Base-by-base conservation (phyloP, 2,113 vertebrate genomes). In the Ivindomyrus marchei region DNA sequence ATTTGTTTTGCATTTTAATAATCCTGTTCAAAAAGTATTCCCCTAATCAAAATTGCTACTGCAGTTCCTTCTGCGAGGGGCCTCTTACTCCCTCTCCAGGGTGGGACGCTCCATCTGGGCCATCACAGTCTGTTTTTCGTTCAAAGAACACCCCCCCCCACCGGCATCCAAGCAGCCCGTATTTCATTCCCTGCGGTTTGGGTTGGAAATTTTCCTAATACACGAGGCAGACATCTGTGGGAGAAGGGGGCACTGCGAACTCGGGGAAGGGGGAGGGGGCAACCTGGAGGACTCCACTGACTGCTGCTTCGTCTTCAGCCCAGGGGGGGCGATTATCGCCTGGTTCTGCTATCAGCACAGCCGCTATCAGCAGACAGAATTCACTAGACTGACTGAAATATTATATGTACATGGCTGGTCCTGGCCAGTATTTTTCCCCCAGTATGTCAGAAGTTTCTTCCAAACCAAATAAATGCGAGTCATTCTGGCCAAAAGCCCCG, bases 1-100 rank as follows among this genome's bases (percentile, higher is more conserved):
- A 58, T 6, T 90, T 88, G 56, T 89, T 85, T 91, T 89, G 89
- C 91, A 91, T 88, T 89, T 92, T 90, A 89, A 92, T 88, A 89
- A 86, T 47, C 77, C 74, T 90, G 91, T 88, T 88, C 39, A 88
- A 89, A 85, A 58, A n/a, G 45, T 47, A 80, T 62, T 24, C 53
- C 56, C 24, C 45, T 85, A 85, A 85, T 85, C 83, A 19, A 56
- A 56, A 45, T 15, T 58, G 58, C 42, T 66, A 11, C 56, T 42
- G 53, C 87, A 62, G 50, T n/a, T 36, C 39, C 9, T 46, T 84
- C 21, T 52, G 77, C 7, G 36, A 85, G 21, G 52, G 84, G 74
- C 50, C 31, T 24, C 80, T 52, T 42, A 6, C 52, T 8, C 49
- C 88, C 50, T 36, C 45, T 50, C 45, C 42, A 86, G 45, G 84